Evolutionary conservation across 1,140 invertebrate species (phyloP), one percentile per base, ranked within the genome.

Genomic region (Campoletis sonorensis): DNA sequence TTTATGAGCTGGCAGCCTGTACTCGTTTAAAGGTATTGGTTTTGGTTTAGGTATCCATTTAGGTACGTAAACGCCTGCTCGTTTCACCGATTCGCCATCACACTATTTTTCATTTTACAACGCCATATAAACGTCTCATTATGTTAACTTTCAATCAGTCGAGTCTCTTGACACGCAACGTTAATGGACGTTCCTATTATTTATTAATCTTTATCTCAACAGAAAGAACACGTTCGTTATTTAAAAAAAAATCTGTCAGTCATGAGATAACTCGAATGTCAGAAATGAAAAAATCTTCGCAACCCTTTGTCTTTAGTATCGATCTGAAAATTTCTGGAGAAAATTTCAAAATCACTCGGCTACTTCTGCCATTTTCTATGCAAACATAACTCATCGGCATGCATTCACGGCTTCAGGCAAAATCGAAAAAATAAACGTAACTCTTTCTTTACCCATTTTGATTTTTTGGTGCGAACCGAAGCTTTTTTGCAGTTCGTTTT

Each of bases 1-100:
- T 75, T 75, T 75, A 75, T 75, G 72, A 49, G 72, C 72, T 75
- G 3, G 26, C 40, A 75, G 33, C 45, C 72, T 75, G 72, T 49
- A n/a, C 23, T 75, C 72, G 72, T 75, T 75, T 58, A 13, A 75
- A 26, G 15, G 72, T 75, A 49, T 75, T n/a, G 61, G 23, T 13
- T 64, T 64, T 23, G n/a, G n/a, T 26, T 64, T 23, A 23, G 10
- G 18, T n/a, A n/a, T 49, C 15, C 45, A 37, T 72, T 72, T 40
- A 21, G 70, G 70, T 72, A 72, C 70, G 40, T 23, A 72, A 72
- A 72, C 37, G n/a, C 40, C n/a, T 40, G 33, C 37, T 33, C 70
- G 70, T 75, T 75, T 26, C 10, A 26, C n/a, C 49, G 15, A 54
- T 75, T 49, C 37, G n/a, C n/a, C 45, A 30, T 73, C 37, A 30